Conservation (phyloP, 1,140 invertebrate genomes). For the Globodera rostochiensis region DNA sequence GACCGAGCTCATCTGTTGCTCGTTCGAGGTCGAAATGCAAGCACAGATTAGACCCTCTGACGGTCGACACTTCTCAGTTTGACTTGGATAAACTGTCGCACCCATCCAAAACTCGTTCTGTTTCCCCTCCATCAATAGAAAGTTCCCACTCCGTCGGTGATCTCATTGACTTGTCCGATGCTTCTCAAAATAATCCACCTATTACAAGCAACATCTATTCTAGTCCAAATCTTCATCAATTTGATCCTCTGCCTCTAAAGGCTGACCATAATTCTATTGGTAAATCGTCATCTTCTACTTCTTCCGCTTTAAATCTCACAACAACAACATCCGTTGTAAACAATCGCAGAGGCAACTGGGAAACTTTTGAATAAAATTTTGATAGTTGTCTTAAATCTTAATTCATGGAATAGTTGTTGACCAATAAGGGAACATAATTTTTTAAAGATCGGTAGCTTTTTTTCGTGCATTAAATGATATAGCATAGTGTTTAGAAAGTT, state of each 20-base stretch:
- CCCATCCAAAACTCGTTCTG: neutral
- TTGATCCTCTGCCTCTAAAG: neutral
- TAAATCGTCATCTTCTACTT: neutral
- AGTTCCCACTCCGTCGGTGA: conserved; percentile 33
- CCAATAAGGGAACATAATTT: too few species aligned
- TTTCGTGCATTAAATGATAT: too few species aligned
- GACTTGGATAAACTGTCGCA: conserved; percentile 32
- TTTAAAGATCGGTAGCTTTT: too few species aligned
- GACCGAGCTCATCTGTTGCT: neutral
- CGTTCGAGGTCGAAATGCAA: conserved; percentile 14
- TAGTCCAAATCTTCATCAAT: conserved; percentile 20
- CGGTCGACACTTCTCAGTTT: conserved; percentile 35
- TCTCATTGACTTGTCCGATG: conserved; percentile 36
- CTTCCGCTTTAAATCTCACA: conserved; percentile 3
- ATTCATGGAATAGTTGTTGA: too few species aligned
- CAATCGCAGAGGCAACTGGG: conserved; percentile 19
- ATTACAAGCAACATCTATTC: conserved; percentile 19
- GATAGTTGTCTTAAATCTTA: too few species aligned
- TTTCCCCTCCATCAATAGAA: conserved; percentile 38
- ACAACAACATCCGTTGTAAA: neutral
- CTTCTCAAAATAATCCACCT: conserved; percentile 2
- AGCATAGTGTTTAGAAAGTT: too few species aligned
- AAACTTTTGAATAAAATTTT: conserved; percentile 16
- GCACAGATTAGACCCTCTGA: conserved; percentile 35
- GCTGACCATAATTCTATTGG: neutral